phyloP scores from a whole-genome alignment of 2,113 vertebrate species.

The Vombatus ursinus region DNA sequence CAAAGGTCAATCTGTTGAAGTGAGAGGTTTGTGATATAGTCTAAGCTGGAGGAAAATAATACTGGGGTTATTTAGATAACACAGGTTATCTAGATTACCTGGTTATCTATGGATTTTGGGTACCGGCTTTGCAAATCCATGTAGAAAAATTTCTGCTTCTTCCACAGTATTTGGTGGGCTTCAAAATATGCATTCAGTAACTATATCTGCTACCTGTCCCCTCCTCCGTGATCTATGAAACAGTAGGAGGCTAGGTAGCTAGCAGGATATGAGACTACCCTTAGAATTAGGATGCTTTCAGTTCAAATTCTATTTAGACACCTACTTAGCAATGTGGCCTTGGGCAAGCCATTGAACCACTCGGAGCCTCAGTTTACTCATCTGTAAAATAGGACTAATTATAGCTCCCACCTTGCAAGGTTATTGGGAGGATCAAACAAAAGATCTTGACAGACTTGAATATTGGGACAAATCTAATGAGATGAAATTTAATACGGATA shows the following conservation, averaged over 20 bases:
- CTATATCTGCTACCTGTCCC: background rate
- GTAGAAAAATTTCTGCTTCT: background rate
- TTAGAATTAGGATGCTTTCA: background rate
- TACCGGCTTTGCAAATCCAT: no score
- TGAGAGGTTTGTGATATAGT: background rate
- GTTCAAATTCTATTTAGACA: background rate
- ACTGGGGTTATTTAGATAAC: background rate
- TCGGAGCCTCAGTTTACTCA: background rate
- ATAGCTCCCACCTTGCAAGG: background rate
- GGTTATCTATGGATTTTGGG: background rate
- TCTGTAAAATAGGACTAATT: background rate
- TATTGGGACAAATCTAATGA: background rate
- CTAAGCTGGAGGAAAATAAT: background rate
- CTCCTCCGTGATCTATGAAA: background rate
- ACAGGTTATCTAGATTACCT: background rate
- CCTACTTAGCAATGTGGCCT: background rate
- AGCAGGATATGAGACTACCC: background rate
- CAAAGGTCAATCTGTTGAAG: background rate
- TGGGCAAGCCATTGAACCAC: background rate
- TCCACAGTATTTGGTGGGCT: background rate
- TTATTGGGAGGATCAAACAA: background rate
- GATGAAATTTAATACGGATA: background rate
- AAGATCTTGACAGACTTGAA: background rate
- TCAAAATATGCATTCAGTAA: background rate
- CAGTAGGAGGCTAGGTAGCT: background rate